These are phyloP conservation scores for Mus minutoides DNA, from an alignment of 2,797 vertebrate species.

Conservation along the genomic window DNA sequence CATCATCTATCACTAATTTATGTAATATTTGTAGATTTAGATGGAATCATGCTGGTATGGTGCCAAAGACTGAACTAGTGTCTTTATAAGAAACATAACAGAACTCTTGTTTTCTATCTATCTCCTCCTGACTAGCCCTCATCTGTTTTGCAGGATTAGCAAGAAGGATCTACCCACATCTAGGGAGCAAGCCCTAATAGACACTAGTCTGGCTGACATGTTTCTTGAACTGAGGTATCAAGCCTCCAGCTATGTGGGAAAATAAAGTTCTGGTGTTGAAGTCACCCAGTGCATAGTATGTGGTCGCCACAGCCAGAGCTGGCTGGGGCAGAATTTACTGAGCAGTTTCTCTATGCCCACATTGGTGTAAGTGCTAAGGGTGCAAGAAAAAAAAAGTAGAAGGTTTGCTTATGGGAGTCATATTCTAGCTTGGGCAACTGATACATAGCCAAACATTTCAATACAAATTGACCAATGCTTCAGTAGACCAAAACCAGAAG, in stretches of 20 bases:
- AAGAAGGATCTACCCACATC: background rate
- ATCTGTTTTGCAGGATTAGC: no score
- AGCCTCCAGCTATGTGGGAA: background rate
- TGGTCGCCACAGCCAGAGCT: background rate
- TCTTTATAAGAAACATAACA: background rate
- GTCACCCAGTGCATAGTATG: background rate
- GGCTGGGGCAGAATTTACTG: background rate
- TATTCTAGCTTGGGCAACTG: background rate
- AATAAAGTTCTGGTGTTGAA: background rate
- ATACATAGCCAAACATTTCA: background rate
- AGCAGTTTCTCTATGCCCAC: background rate
- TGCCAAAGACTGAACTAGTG: background rate
- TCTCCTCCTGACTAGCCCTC: background rate
- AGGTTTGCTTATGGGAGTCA: background rate
- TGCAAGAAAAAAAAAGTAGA: background rate
- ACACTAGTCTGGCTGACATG: background rate
- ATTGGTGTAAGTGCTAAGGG: background rate
- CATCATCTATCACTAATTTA: background rate
- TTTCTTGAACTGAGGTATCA: background rate
- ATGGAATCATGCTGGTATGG: background rate
- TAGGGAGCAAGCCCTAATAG: background rate
- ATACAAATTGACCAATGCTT: background rate
- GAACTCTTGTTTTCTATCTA: background rate
- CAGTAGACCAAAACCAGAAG: background rate
- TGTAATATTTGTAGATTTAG: background rate